These are phyloP conservation scores for Corythoichthys intestinalis DNA, from an alignment of 2,113 vertebrate genomes.

Conservation along the genomic window DNA sequence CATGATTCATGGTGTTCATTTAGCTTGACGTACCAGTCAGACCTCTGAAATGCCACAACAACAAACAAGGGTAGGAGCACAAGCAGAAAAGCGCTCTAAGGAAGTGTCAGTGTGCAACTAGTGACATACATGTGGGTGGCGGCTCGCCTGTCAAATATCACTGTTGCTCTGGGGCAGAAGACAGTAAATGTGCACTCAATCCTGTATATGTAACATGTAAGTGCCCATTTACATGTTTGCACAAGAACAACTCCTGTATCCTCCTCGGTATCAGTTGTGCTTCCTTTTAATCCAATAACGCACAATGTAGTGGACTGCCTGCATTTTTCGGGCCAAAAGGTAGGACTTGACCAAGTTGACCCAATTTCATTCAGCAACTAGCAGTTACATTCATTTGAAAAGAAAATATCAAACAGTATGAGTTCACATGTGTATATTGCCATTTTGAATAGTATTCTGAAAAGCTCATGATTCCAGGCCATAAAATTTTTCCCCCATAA, in stretches of 20 bases:
- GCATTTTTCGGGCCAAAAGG: background rate
- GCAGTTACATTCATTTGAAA: background rate
- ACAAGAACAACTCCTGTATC: background rate
- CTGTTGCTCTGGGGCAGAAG: background rate
- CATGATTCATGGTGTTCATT: constrained; percentile 10
- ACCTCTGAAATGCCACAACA: background rate
- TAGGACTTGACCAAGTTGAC: background rate
- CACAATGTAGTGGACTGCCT: background rate
- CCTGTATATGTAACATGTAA: background rate
- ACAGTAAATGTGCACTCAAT: background rate
- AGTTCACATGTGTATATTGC: background rate
- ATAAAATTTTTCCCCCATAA: background rate
- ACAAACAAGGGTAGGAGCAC: constrained; percentile 5
- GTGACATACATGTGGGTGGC: background rate
- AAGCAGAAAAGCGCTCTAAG: constrained; percentile 1
- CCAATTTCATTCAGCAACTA: background rate
- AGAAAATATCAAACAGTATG: background rate
- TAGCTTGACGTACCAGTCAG: background rate
- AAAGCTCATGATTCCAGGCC: background rate
- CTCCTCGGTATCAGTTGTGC: background rate
- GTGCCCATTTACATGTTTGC: background rate
- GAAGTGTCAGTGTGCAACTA: constrained; percentile 17
- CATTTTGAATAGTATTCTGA: background rate
- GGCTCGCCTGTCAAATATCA: background rate
- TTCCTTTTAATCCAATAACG: background rate